Evolutionary conservation across 2,113 vertebrate species (phyloP).

Genomic region (Lamprologus tigripictilis): DNA sequence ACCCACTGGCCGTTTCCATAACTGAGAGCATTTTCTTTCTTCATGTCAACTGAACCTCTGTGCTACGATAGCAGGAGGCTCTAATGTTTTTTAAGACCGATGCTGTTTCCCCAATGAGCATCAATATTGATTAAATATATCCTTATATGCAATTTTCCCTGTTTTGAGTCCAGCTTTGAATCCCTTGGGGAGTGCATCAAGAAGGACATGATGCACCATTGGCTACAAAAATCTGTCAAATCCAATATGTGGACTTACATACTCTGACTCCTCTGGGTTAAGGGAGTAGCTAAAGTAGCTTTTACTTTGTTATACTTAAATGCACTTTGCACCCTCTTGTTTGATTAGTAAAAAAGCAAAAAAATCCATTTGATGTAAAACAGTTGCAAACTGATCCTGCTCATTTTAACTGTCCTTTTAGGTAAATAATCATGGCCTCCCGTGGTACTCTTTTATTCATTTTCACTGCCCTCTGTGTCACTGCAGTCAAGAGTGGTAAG

Average conservation of each 20-base stretch:
- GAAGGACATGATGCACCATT: not conserved
- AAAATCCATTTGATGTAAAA: not conserved
- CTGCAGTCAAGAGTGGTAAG: fast-evolving
- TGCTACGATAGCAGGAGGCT: not conserved
- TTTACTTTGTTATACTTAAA: not conserved
- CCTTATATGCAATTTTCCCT: fast-evolving
- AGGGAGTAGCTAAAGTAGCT: fast-evolving
- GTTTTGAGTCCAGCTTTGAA: fast-evolving
- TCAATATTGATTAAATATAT: not conserved
- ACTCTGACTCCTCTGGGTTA: fast-evolving
- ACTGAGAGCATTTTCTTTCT: not conserved
- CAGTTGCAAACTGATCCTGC: not conserved
- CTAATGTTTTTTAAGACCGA: fast-evolving
- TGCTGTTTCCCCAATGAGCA: not conserved
- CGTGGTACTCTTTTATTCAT: fast-evolving
- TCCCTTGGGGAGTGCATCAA: not conserved
- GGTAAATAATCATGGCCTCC: fast-evolving
- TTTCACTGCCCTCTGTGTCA: fast-evolving
- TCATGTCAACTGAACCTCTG: not conserved
- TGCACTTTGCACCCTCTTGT: fast-evolving
- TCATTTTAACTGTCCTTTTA: fast-evolving
- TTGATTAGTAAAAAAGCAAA: not conserved
- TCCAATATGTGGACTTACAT: fast-evolving
- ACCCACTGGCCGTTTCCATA: fast-evolving
- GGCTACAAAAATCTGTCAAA: not conserved